Percentiles rank a stretch among this genome's conserved stretches.
These are phyloP conservation scores for Leucophora obtusa DNA, from an alignment of 2,888 invertebrate species.

Conservation along the genomic window DNA sequence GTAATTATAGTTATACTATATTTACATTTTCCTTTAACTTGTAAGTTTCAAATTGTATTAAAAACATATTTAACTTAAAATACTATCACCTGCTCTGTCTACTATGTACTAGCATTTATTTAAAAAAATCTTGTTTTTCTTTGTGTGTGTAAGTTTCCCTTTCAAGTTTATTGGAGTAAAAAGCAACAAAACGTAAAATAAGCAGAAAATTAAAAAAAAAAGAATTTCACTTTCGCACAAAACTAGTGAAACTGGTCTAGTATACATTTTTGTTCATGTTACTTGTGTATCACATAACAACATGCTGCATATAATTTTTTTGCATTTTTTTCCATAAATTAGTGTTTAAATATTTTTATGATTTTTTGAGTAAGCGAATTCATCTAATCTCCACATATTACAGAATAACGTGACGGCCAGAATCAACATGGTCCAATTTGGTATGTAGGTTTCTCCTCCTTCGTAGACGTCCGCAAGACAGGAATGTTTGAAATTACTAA, in stretches of 20 bases:
- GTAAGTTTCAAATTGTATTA: conserved; percentile 40
- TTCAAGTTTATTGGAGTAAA: conserved; percentile 58
- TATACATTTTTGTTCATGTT: conserved; percentile 32
- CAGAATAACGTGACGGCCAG: too few species aligned
- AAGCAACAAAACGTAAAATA: conserved; percentile 5
- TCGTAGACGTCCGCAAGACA: too few species aligned
- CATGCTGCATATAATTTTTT: background rate
- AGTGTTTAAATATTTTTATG: background rate
- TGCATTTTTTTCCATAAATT: background rate
- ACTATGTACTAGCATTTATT: too few species aligned
- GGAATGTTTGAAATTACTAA: too few species aligned
- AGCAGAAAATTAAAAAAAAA: conserved; percentile 13
- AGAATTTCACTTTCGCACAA: conserved; percentile 74
- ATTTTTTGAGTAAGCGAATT: background rate
- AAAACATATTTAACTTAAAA: background rate
- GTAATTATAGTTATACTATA: conserved; percentile 34
- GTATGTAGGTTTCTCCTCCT: too few species aligned
- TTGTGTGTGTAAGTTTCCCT: conserved; percentile 56
- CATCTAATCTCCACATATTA: too few species aligned
- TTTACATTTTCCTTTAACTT: conserved; percentile 38
- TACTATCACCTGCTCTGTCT: background rate
- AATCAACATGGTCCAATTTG: too few species aligned
- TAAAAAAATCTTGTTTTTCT: conserved; percentile 33
- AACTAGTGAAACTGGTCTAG: conserved; percentile 74
- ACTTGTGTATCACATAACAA: background rate